Base-by-base conservation (phyloP, 2,113 vertebrate species). In the Mus musculus region DNA sequence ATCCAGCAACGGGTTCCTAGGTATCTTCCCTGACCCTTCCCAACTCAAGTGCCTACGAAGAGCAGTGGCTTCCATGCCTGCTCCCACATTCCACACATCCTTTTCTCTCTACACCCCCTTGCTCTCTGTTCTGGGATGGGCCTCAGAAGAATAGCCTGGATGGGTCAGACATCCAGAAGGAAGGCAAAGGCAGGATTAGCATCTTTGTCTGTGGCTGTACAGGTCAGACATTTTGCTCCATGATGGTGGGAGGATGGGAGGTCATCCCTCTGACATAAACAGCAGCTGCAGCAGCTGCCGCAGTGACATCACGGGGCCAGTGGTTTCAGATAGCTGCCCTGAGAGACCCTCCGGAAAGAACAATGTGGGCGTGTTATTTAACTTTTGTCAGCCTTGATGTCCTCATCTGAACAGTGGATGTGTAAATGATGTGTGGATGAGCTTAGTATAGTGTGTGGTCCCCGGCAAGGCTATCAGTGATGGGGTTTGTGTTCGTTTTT, bases 51-150 rank as follows among this genome's bases (percentile, higher is more conserved):
- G 56, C 46, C 88, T 22, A 39, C 73, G 56, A 19, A 36, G 42
- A 89, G 46, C 46, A 42, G 36, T 0, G 1, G 52, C 39, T 46
- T 33, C 65, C 3, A 1, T 7, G 3, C 30, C 3, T 19, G 84
- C 33, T 36, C 46, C 49, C 42, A 11, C 0, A 2, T 3, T 12
- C 81, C 0, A 5, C 6, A 0, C 19, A 24, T 12, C 46, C 63
- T 1, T 65, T 42, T 0, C 0, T 4, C 2, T 36, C 67, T n/a
- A 39, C 4, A 4, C 52, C 90, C 90, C 49, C 30, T 1, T 2
- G 1, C 26, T 65, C 76, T 28, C 49, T 36, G 17, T n/a, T 52
- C 86, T 39, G 13, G 89, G 56, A 56, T 0, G 8, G 56, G 12
- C 17, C 46, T 54, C 39, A 33, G 88, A 93, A 20, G 20, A 33